Evolutionary conservation across 1,140 invertebrate genomes (phyloP), one percentile per base, ranked within the genome.

Genomic region (Brevipalpus yothersi): DNA sequence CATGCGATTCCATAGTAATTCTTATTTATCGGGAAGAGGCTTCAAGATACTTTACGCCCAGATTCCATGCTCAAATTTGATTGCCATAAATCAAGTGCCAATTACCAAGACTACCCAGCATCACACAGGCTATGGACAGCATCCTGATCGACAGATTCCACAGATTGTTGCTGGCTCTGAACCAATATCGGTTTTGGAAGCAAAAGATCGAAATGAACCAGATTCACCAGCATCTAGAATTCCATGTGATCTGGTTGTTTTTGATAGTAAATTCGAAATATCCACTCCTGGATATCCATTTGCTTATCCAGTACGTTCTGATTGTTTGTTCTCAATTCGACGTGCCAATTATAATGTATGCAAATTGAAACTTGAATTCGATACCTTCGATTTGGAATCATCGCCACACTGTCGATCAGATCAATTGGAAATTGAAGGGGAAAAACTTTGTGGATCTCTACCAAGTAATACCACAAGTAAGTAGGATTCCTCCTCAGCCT

Each of bases 211-310:
- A 40, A 55, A 3, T 13, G 15, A 13, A 13, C 39, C 40, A 2
- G 53, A 31, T 31, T 8, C 15, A 11, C n/a, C 40, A 55, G 23
- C 56, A 57, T 42, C 1, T 5, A 13, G 17, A 17, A 41, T 65
- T n/a, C 62, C 54, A 3, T 67, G 67, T 56, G 66, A 67, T 49
- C 60, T 60, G n/a, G 45, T 63, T 19, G 61, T 64, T 41, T 61
- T 60, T n/a, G 60, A 61, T 0, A 53, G 56, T 13, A 41, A 54
- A 9, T 67, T 67, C 53, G 63, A 62, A 49, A 60, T 67, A 11
- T 49, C 60, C 31, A 65, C 62, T 53, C 65, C 65, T 10, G 60
- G 53, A n/a, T 65, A 66, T 56, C 67, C 67, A 7, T 63, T 63
- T 13, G 57, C 60, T 41, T 67, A 67, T 56, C 62, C 59, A 7